Base-by-base conservation (phyloP, 2,888 invertebrate genomes). In the Syrista parreyssii region DNA sequence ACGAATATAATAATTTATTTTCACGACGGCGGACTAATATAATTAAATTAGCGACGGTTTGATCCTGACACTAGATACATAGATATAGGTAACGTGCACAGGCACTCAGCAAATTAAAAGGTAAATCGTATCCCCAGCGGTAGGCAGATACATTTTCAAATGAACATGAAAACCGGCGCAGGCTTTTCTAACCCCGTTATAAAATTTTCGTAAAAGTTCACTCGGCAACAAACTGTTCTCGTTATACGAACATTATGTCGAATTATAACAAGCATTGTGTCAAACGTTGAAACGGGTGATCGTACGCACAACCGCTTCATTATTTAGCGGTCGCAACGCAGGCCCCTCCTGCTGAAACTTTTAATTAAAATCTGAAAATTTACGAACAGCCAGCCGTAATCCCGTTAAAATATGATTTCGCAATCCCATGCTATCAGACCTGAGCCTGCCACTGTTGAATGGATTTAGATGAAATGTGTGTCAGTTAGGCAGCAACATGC, bases 301-400 rank as follows among this genome's bases (percentile, higher is more conserved):
- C 81, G n/a, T 33, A 79, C 79, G 79, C 68, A 68, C 76, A 74
- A 55, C 77, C 30, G 78, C 77, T 82, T 84, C 80, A 79, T 83
- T 82, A 85, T 84, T 83, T 83, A 80, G 78, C 82, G 75, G 77
- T 82, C 79, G 84, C 83, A 85, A 84, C 83, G 79, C 79, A 76
- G 23, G 23, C 31, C 74, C 74, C 34, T n/a, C 74, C 34, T 33
- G 35, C 30, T 82, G 81, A 85, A 87, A 87, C 82, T 86, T 86
- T 86, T 87, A 86, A 86, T 86, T 86, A 87, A 87, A 86, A 82
- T 82, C 83, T 81, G 85, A 79, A 86, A 86, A 87, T 86, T 87
- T 86, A 86, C 85, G 83, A 84, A 81, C 83, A 78, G 79, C 81
- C 81, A 79, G 81, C 82, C 84, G 83, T 82, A 82, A 83, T 83